Evolutionary conservation across 2,888 invertebrate genomes (phyloP).

Genomic region (Epinotia ramella): DNA sequence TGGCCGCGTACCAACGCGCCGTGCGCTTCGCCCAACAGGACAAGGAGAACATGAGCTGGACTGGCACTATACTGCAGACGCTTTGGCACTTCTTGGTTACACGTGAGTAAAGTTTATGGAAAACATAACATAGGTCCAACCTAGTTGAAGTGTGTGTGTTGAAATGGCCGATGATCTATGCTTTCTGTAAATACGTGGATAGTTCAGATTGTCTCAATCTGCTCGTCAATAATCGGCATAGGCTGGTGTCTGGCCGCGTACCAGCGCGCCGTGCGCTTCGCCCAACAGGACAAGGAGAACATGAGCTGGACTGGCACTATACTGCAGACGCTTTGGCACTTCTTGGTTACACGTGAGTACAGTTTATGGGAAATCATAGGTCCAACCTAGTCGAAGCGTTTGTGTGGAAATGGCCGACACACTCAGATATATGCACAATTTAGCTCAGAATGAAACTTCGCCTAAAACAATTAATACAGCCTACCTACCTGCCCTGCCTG

Average conservation of each 20-base stretch:
- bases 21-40: slow-evolving; percentile 91
- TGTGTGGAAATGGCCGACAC: no score
- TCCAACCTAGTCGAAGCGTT: no score
- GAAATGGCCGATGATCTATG: no score
- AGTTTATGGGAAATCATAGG: not conserved
- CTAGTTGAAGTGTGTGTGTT: no score
- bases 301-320: slow-evolving; percentile 89
- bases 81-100: slow-evolving; percentile 94
- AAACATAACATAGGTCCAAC: no score
- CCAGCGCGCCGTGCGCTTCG: slow-evolving; percentile 92
- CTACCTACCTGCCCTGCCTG: no score
- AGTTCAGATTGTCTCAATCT: slow-evolving; percentile 85
- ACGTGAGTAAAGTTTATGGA: slow-evolving; percentile 77
- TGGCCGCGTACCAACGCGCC: slow-evolving; percentile 94
- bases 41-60: slow-evolving; percentile 90
- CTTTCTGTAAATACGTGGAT: no score
- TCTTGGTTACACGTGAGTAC: slow-evolving; percentile 90
- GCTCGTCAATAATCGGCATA: slow-evolving; percentile 93
- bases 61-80: slow-evolving; percentile 90
- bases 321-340: slow-evolving; percentile 94
- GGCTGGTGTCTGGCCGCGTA: slow-evolving; percentile 96
- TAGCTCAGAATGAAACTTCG: no score
- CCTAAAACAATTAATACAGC: no score
- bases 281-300: slow-evolving; percentile 91
- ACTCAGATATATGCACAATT: no score